Conservation (phyloP, 2,888 invertebrate species). For the Psylliodes chrysocephalus region DNA sequence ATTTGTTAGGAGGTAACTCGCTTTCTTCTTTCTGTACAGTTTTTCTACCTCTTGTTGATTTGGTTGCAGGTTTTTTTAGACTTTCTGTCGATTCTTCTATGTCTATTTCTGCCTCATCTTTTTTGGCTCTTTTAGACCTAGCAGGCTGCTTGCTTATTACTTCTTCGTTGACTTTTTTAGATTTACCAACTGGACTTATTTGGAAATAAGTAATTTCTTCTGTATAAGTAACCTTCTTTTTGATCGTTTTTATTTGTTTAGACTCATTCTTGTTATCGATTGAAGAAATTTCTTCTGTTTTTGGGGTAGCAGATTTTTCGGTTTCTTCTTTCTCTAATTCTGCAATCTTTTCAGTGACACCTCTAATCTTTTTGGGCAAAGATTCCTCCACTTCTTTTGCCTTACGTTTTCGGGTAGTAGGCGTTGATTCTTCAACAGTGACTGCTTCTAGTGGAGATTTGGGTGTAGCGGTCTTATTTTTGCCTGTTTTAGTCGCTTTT, state of each 20-base stretch:
- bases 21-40: too few relatives aligned
- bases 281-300: too few relatives aligned
- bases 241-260: not conserved
- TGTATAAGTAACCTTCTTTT: not conserved
- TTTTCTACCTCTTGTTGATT: not conserved
- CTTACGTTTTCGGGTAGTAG: not conserved
- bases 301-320: too few relatives aligned
- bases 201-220: not conserved
- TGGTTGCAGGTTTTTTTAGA: not conserved
- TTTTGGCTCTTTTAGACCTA: not conserved
- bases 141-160: not conserved
- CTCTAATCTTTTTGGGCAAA: too few relatives aligned
- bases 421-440: not conserved
- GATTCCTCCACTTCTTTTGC: not conserved
- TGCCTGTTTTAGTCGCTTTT: slow-evolving; percentile 11
- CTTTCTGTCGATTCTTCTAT: not conserved
- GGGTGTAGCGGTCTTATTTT: not conserved
- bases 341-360: too few relatives aligned
- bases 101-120: too few relatives aligned
- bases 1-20: too few relatives aligned
- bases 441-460: not conserved
- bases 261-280: too few relatives aligned
- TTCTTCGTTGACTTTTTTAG: not conserved
- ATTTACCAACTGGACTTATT: not conserved
- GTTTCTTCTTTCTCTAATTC: too few relatives aligned